These are phyloP conservation scores for Platygyra sinensis DNA, from an alignment of 64 coral and sea anemone genomes.

Conservation along the genomic window DNA sequence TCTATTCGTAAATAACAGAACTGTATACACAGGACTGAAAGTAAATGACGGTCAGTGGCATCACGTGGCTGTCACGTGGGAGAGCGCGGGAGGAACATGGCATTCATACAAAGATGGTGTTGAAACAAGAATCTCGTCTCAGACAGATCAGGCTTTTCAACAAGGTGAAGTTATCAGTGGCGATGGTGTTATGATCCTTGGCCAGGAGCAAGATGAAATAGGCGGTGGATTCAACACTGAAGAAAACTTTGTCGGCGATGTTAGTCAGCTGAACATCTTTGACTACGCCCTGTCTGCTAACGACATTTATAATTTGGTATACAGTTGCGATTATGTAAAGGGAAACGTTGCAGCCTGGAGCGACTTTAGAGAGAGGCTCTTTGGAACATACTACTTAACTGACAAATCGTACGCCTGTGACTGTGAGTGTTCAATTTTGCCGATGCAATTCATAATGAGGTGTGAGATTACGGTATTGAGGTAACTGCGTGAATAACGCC, in stretches of 20 bases:
- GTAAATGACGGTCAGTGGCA: conserved; percentile 81
- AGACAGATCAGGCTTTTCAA: conserved; percentile 34
- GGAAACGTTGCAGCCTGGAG: conserved; percentile 86
- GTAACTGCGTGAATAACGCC: too few relatives aligned
- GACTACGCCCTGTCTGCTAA: conserved; percentile 28
- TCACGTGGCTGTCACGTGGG: conserved; percentile 84
- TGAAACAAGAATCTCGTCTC: not conserved
- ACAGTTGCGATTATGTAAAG: conserved; percentile 67
- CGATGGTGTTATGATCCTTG: conserved; percentile 44
- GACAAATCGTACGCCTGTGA: conserved; percentile 74
- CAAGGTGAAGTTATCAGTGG: conserved; percentile 48
- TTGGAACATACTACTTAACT: conserved; percentile 63
- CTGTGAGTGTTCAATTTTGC: conserved; percentile 60
- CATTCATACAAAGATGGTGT: conserved; percentile 38
- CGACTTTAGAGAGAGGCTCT: conserved; percentile 73
- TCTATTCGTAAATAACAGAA: conserved; percentile 77
- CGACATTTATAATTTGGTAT: conserved; percentile 70
- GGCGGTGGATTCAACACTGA: conserved; percentile 60
- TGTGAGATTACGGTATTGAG: too few relatives aligned
- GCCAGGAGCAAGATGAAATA: conserved; percentile 57
- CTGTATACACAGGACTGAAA: conserved; percentile 51
- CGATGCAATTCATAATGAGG: not conserved
- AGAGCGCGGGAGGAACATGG: conserved; percentile 57
- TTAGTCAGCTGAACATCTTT: conserved; percentile 68
- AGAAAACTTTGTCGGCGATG: conserved; percentile 60